Percentiles rank a stretch among this genome's conserved stretches.
Conservation (phyloP, 2,113 vertebrate genomes). For the Dunckerocampus dactyliophorus region DNA sequence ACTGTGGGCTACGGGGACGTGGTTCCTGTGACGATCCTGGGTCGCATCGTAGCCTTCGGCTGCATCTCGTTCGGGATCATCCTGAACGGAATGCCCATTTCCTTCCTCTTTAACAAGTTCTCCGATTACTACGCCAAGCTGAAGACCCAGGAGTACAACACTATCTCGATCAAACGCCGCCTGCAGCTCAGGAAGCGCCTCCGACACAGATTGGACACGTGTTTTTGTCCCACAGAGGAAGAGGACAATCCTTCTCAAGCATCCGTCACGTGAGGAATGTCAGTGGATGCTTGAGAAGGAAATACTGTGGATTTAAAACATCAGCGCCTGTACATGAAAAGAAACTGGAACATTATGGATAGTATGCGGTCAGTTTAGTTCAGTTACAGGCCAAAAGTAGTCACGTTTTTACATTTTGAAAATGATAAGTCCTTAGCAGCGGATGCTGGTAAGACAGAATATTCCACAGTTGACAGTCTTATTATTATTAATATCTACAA, state of each 20-base stretch:
- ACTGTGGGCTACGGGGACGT: conserved; percentile 84
- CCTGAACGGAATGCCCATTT: conserved; percentile 83
- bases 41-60: conserved; percentile 77
- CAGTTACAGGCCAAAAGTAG: too few relatives aligned
- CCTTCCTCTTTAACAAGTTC: conserved; percentile 67
- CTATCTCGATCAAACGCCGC: conserved; percentile 51
- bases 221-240: conserved; percentile 28
- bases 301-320: not conserved
- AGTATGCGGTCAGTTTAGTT: too few relatives aligned
- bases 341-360: not conserved
- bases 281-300: not conserved
- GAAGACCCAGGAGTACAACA: conserved; percentile 74
- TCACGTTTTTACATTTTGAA: too few relatives aligned
- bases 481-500: too few relatives aligned
- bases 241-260: not conserved
- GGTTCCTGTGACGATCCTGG: conserved; percentile 73
- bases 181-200: conserved; percentile 66
- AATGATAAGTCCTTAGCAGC: too few relatives aligned
- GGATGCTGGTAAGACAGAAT: too few relatives aligned
- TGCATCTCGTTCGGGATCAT: conserved; percentile 88
- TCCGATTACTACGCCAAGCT: conserved; percentile 76
- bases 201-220: conserved; percentile 41
- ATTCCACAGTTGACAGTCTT: too few relatives aligned
- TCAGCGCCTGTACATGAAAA: conserved; percentile 12
- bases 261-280: not conserved